Conservation (phyloP, 2,113 vertebrate species). For the Podarcis muralis region DNA sequence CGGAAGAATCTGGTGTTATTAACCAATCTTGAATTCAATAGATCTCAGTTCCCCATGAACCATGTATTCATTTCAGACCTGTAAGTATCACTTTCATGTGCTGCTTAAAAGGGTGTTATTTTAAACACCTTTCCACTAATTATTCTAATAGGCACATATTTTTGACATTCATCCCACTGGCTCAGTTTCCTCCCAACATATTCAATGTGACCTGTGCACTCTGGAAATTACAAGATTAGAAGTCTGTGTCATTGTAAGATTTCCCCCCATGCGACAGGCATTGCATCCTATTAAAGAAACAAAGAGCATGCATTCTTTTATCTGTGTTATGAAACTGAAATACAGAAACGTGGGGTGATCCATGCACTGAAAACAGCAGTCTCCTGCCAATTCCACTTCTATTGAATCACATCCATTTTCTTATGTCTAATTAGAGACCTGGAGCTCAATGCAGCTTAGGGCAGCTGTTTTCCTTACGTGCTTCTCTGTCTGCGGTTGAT, state of each 20-base stretch:
- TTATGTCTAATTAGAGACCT: conserved; percentile 63
- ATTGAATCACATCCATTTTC: conserved; percentile 52
- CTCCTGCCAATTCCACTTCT: conserved; percentile 56
- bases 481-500: conserved; percentile 55
- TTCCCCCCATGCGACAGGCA: conserved; percentile 1
- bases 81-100: conserved; percentile 17
- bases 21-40: neutral
- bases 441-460: conserved; percentile 41
- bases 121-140: conserved; percentile 35
- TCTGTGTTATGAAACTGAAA: conserved; percentile 26
- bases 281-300: conserved; percentile 59
- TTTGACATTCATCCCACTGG: conserved; percentile 25
- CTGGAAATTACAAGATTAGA: conserved; percentile 38
- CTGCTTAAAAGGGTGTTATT: conserved; percentile 23
- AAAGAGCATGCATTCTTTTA: conserved; percentile 60
- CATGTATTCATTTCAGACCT: conserved; percentile 2
- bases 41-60: neutral
- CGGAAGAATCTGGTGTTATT: neutral
- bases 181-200: conserved; percentile 25
- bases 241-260: neutral
- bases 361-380: neutral
- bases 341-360: conserved; percentile 23
- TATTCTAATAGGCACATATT: conserved; percentile 49
- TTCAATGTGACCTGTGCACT: conserved; percentile 35
- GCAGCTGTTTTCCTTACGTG: conserved; percentile 41